A percentile compares a stretch with the other conserved stretches of the same genome.
Conservation (phyloP, 2,888 invertebrate species). For the Hydrotaea cyrtoneurina region DNA sequence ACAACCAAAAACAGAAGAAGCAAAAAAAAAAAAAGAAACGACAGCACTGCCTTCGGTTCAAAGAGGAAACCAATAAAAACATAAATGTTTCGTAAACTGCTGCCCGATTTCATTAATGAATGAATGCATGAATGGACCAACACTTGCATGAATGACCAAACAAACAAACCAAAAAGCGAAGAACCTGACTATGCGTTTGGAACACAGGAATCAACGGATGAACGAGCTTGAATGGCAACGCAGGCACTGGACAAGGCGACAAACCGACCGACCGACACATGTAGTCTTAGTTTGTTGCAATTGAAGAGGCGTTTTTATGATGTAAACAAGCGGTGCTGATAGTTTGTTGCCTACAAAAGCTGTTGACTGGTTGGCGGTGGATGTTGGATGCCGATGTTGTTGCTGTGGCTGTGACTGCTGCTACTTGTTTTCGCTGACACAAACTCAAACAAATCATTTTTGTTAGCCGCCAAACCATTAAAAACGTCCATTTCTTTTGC, state of each 20-base stretch:
- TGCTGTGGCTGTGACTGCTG: not conserved
- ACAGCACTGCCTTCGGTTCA: not conserved
- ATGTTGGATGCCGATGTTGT: not conserved
- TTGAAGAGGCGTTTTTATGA: slow-evolving; percentile 55
- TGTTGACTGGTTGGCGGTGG: not conserved
- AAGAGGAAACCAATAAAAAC: slow-evolving; percentile 18
- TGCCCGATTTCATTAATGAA: slow-evolving; percentile 33
- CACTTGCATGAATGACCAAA: not conserved
- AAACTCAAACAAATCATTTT: slow-evolving; percentile 4
- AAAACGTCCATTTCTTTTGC: not conserved
- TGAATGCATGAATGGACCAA: slow-evolving; percentile 18
- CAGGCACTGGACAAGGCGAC: not conserved
- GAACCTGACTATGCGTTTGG: too few relatives aligned
- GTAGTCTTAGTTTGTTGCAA: slow-evolving; percentile 12
- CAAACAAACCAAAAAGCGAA: too few relatives aligned
- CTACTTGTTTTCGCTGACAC: slow-evolving; percentile 21
- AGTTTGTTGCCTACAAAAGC: not conserved
- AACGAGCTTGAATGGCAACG: not conserved
- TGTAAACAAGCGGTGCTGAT: slow-evolving; percentile 58
- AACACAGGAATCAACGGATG: not conserved
- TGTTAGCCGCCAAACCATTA: not conserved
- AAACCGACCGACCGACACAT: not conserved
- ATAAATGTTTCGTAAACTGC: slow-evolving; percentile 25
- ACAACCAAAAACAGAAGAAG: not conserved
- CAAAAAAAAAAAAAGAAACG: too few relatives aligned